phyloP scores from a whole-genome alignment of 2,888 invertebrate genomes.

The Chelonus formosanus region DNA sequence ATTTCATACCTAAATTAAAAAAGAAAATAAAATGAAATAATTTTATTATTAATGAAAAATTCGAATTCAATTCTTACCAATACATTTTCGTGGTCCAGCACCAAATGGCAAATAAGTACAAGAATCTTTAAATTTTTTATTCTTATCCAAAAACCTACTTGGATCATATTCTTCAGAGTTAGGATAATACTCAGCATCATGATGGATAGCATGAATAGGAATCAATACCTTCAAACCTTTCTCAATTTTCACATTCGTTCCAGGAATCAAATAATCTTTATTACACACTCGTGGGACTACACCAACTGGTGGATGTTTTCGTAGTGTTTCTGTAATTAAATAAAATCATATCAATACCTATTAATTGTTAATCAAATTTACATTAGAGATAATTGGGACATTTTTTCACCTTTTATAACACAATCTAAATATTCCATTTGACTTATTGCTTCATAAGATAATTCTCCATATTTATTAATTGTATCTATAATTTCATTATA shows the following conservation, averaged over 20 bases:
- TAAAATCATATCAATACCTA: neutral
- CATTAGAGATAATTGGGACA: neutral
- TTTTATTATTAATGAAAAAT: neutral
- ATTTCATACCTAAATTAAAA: conserved; percentile 50
- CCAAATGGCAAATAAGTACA: conserved; percentile 65
- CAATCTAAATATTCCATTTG: conserved; percentile 48
- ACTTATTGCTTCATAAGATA: conserved; percentile 43
- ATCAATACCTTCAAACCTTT: conserved; percentile 59
- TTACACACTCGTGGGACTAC: conserved; percentile 60
- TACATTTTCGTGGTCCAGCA: conserved; percentile 65
- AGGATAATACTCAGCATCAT: conserved; percentile 63
- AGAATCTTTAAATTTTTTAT: conserved; percentile 54
- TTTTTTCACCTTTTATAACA: conserved; percentile 41
- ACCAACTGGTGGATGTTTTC: conserved; percentile 65
- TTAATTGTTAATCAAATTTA: conserved; percentile 2
- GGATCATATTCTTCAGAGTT: conserved; percentile 66
- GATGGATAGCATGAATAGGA: conserved; percentile 62
- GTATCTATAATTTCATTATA: conserved; percentile 43
- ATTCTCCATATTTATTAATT: conserved; percentile 37
- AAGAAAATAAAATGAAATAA: neutral
- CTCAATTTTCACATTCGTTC: conserved; percentile 57
- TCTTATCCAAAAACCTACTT: conserved; percentile 64
- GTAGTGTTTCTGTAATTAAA: conserved; percentile 61
- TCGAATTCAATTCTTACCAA: conserved; percentile 52
- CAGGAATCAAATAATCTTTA: conserved; percentile 59